Conservation (phyloP, 2,888 invertebrate genomes). For the Pyrrhosoma nymphula region DNA sequence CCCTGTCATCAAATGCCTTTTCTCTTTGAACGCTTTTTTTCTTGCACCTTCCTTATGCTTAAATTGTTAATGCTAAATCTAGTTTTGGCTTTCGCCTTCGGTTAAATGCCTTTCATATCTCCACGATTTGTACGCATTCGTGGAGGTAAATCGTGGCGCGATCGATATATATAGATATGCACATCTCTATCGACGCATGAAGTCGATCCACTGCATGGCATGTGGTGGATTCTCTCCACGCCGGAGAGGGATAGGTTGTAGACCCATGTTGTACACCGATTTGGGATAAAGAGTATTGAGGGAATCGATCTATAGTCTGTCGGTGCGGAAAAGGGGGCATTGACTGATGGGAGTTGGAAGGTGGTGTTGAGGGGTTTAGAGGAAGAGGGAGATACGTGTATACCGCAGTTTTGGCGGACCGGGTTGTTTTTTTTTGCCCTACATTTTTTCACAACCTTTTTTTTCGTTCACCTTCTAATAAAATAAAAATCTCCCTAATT, state of each 20-base stretch:
- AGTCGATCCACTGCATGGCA: neutral
- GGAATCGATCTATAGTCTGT: neutral
- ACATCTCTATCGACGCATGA: neutral
- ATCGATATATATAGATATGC: neutral
- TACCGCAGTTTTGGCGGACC: neutral
- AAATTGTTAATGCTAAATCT: too few species aligned
- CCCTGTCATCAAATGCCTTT: too few species aligned
- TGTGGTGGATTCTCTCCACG: neutral
- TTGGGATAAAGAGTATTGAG: neutral
- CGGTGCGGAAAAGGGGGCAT: neutral
- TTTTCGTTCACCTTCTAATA: too few species aligned
- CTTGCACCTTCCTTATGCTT: too few species aligned
- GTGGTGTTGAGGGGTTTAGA: neutral
- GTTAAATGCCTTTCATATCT: too few species aligned
- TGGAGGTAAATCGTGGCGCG: neutral
- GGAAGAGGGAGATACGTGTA: neutral
- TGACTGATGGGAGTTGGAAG: neutral
- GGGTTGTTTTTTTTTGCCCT: neutral
- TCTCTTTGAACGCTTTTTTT: too few species aligned
- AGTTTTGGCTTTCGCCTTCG: too few species aligned
- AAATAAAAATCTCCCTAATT: too few species aligned
- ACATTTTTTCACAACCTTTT: neutral
- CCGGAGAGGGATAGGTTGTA: neutral
- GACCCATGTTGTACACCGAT: neutral
- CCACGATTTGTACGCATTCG: too few species aligned